Percentiles rank a stretch among this genome's conserved stretches.
Conservation (phyloP, 2,888 invertebrate genomes). For the Cosmia pyralina region DNA sequence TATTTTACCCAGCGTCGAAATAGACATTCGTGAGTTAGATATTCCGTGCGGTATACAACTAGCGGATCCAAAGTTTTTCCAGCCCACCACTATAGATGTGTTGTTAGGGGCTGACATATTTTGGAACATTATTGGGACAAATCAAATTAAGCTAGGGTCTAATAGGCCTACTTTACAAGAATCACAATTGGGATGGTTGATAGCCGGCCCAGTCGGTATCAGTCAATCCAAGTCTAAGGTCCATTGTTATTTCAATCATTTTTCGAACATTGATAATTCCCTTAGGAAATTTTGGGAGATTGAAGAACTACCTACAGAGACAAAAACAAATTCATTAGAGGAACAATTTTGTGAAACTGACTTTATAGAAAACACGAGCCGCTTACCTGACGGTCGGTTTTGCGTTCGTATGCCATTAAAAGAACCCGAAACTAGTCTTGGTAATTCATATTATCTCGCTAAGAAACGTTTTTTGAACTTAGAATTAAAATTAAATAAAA, state of each 20-base stretch:
- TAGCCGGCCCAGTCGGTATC: conserved; percentile 5
- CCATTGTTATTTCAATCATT: neutral
- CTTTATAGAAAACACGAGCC: conserved; percentile 6
- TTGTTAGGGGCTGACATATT: conserved; percentile 47
- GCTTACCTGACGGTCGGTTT: conserved; percentile 15
- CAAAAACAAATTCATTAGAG: conserved; percentile 7
- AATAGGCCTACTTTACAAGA: conserved; percentile 6
- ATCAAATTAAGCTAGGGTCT: conserved; percentile 10
- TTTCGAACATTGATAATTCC: neutral
- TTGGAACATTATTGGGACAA: conserved; percentile 39
- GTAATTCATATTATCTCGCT: conserved; percentile 7
- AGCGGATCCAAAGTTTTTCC: conserved; percentile 43
- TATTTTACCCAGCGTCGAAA: conserved; percentile 18
- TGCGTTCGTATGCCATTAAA: conserved; percentile 3
- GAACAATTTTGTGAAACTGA: neutral
- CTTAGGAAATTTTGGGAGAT: conserved; percentile 1
- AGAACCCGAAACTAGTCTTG: conserved; percentile 2
- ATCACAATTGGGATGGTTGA: conserved; percentile 5
- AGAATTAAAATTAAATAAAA: conserved; percentile 6
- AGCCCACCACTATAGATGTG: conserved; percentile 38
- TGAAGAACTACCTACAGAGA: conserved; percentile 1
- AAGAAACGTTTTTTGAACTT: conserved; percentile 7
- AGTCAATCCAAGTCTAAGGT: neutral
- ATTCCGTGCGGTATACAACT: conserved; percentile 29
- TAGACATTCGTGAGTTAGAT: conserved; percentile 14